Percentiles rank a stretch among this genome's conserved stretches.
These are phyloP conservation scores for Poecilobothrus nobilitatus DNA, from an alignment of 2,888 invertebrate genomes.

Conservation along the genomic window DNA sequence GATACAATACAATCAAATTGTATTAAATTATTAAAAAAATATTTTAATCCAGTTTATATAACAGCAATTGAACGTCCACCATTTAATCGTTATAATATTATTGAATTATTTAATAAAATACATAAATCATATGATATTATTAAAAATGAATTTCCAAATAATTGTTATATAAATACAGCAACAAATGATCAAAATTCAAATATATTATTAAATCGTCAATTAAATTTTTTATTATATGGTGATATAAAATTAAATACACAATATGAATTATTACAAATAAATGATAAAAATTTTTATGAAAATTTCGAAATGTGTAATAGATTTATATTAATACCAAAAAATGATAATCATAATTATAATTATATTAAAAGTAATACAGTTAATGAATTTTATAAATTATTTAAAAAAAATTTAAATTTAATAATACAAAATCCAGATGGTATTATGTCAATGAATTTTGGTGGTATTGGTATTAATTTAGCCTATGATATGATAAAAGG, in stretches of 20 bases:
- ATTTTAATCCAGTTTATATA: constrained; percentile 33
- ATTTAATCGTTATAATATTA: constrained; percentile 32
- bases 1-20: constrained; percentile 32
- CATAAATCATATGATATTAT: constrained; percentile 33
- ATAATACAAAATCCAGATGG: not conserved
- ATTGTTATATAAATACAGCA: constrained; percentile 40
- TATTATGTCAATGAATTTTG: constrained; percentile 9
- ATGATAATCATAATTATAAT: not conserved
- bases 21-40: constrained; percentile 29
- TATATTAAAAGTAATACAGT: not conserved
- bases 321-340: constrained; percentile 26
- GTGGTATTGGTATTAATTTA: constrained; percentile 8
- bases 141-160: constrained; percentile 23
- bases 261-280: constrained; percentile 31
- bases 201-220: constrained; percentile 32
- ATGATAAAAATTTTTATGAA: constrained; percentile 35
- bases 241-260: constrained; percentile 33
- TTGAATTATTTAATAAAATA: constrained; percentile 34
- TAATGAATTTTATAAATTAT: constrained; percentile 7
- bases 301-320: constrained; percentile 37
- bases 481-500: constrained; percentile 8
- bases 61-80: constrained; percentile 33
- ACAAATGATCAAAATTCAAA: constrained; percentile 30
- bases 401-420: not conserved
- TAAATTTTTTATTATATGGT: constrained; percentile 36